Percentiles rank a stretch among this genome's conserved stretches.
These are phyloP conservation scores for Scomber scombrus DNA, from an alignment of 2,113 vertebrate genomes.

Conservation along the genomic window DNA sequence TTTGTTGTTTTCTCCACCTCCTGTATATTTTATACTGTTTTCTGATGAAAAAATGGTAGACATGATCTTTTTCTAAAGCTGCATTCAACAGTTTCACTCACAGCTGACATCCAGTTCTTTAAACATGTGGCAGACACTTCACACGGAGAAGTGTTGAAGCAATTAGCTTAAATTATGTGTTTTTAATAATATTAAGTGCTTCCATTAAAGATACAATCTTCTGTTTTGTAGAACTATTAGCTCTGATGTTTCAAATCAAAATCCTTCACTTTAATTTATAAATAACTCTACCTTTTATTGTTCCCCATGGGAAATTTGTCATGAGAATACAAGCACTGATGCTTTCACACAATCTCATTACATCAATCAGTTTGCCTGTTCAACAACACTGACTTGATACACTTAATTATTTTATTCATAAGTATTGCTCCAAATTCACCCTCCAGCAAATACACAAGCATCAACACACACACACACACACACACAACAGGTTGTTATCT, in stretches of 20 bases:
- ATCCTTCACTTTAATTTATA: not conserved
- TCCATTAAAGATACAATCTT: not conserved
- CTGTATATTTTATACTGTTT: too few species aligned
- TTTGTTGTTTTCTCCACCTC: too few species aligned
- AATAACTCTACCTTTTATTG: not conserved
- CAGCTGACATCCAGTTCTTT: too few species aligned
- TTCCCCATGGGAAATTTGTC: conserved; percentile 41
- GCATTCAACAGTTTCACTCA: too few species aligned
- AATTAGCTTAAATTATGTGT: not conserved
- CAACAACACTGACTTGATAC: conserved; percentile 22
- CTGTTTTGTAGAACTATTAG: conserved; percentile 12
- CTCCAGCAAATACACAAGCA: not conserved
- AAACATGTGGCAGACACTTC: too few species aligned
- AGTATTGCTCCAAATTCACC: not conserved
- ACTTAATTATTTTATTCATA: conserved; percentile 22
- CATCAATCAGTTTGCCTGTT: conserved; percentile 30
- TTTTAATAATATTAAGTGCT: not conserved
- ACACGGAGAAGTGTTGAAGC: not conserved
- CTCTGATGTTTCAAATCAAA: not conserved
- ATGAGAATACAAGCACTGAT: not conserved
- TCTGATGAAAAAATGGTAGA: too few species aligned
- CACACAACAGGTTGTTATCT: not conserved
- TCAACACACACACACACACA: not conserved
- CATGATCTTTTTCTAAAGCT: too few species aligned
- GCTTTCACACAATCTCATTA: not conserved